Conservation (phyloP, 2,113 vertebrate genomes). For the Apaloderma vittatum region DNA sequence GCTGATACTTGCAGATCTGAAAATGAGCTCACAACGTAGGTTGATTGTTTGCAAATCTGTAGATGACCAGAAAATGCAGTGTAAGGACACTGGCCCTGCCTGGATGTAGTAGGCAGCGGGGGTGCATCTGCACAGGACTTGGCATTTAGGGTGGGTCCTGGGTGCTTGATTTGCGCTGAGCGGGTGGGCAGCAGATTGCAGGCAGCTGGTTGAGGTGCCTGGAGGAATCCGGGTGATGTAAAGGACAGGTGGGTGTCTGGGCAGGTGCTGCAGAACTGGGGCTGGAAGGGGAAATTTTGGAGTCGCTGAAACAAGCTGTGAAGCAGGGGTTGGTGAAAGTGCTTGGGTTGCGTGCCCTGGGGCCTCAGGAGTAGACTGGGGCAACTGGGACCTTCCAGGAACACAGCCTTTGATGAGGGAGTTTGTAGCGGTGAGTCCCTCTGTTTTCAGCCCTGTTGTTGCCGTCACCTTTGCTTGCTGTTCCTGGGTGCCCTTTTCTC, state of each 20-base stretch:
- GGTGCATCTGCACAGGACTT: neutral
- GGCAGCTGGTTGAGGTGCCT: neutral
- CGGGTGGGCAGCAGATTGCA: neutral
- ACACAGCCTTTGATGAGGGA: neutral
- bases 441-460: neutral
- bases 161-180: neutral
- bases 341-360: neutral
- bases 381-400: neutral
- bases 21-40: neutral
- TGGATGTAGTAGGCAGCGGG: neutral
- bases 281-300: neutral
- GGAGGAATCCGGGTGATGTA: neutral
- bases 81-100: neutral
- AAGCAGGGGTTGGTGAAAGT: neutral
- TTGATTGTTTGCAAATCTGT: constrained; percentile 20
- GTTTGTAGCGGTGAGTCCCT: fast-evolving
- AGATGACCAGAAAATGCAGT: constrained; percentile 17
- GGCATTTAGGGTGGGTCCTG: neutral
- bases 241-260: neutral
- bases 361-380: neutral
- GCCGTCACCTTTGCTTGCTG: neutral
- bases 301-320: neutral
- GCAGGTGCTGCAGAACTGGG: neutral
- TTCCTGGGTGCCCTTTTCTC: neutral
- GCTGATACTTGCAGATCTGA: constrained; percentile 64